Base-by-base conservation (phyloP, 2,113 vertebrate genomes). In the Hiodon alosoides region DNA sequence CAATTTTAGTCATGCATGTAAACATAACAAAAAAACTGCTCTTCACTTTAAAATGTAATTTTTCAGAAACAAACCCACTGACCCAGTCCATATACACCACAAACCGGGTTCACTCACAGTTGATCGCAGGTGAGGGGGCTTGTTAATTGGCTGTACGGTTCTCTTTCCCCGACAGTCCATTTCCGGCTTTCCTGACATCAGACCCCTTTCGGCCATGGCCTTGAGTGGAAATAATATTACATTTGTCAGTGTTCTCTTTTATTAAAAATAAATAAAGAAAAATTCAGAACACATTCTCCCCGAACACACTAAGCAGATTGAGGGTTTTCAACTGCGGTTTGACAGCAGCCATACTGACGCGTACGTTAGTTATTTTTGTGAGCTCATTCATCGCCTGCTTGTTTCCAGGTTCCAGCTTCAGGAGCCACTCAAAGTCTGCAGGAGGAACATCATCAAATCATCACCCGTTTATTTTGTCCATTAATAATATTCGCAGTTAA, bases 401-500 rank as follows among this genome's bases (percentile, higher is more conserved):
- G 90, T 98, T 98, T 80, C 95, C 97, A 69, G 97, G 97, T 84
- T 99, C 96, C 81, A 98, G 81, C 75, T 91, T 93, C 84, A 99
- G 81, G 74, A 99, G 86, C 77, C 89, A 91, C 85, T 94, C 91
- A 80, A 98, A 99, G 87, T 99, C 97, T 99, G 84, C 16, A 8
- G 54, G 75, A 84, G 79, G 77, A 64, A 80, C 9, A 82, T 7
- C 69, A 8, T 16, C 4, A 58, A 11, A 5, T 11, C 7, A 17
- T 2, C 54, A 4, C 69, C 2, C 13, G 7, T 47, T 51, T 65
- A 46, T 9, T 58, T 71, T 47, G 10, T 3, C 53, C 11, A 58
- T 48, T 55, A 57, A 57, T 11, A n/a, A 7, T 16, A 14, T 10
- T 51, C 11, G 46, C 31, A 10, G 11, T 73, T 14, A 73, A 13